These are phyloP conservation scores for Drosophila albomicans DNA, from an alignment of 1,140 invertebrate species.

Conservation along the genomic window DNA sequence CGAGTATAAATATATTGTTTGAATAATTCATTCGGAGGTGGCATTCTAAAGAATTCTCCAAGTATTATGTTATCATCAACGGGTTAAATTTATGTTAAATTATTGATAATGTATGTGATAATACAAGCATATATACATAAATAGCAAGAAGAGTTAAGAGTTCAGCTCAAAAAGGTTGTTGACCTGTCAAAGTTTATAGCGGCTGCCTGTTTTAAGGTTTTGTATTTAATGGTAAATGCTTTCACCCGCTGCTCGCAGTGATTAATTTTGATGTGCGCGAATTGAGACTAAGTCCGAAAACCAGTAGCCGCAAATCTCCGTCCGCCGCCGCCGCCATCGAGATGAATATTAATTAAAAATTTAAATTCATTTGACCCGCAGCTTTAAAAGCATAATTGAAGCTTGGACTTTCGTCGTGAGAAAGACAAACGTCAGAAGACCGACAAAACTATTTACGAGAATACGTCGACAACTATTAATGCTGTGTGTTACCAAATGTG, in stretches of 20 bases:
- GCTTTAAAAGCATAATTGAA: constrained; percentile 42
- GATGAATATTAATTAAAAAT: constrained; percentile 44
- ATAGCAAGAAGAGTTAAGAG: not conserved
- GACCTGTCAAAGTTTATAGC: constrained; percentile 22
- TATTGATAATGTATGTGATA: constrained; percentile 19
- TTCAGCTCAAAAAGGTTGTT: constrained; percentile 29
- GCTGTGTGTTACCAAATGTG: constrained; percentile 1
- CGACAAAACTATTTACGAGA: constrained; percentile 16
- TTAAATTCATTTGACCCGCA: constrained; percentile 61
- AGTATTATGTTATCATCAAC: constrained; percentile 22
- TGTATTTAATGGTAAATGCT: constrained; percentile 50
- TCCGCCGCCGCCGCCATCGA: constrained; percentile 22
- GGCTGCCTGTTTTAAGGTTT: constrained; percentile 16
- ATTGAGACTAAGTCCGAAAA: constrained; percentile 47
- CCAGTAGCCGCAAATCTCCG: constrained; percentile 60
- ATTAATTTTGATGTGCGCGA: constrained; percentile 50
- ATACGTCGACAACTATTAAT: constrained; percentile 54
- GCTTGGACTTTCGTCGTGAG: constrained; percentile 63
- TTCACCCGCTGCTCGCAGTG: constrained; percentile 59
- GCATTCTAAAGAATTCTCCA: not conserved
- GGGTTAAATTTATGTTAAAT: constrained; percentile 29
- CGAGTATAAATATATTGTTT: not conserved
- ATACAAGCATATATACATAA: constrained; percentile 12
- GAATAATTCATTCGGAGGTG: constrained; percentile 12
- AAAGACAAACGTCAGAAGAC: constrained; percentile 57